Evolutionary conservation across 2,797 vertebrate species (phyloP), one percentile per base, ranked within the genome.

Genomic region (Pangasius djambal): DNA sequence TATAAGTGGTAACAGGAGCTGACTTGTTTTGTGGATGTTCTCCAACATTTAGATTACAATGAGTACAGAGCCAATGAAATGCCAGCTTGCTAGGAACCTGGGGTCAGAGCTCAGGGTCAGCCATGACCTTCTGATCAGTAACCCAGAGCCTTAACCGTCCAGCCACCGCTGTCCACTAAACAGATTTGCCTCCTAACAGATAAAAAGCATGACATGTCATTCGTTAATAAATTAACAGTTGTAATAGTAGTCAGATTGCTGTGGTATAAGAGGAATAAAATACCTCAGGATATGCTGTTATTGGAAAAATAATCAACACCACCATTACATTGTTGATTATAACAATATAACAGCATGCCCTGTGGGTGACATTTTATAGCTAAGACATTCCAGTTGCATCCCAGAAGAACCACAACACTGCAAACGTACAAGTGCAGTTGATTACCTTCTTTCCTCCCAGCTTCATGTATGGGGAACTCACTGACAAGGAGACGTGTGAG

Each of bases 401-500:
- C 48, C 75, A 78, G 28, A 50, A 50, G 25, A 78, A 78, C 78
- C 52, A 20, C n/a, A 20, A 65, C 40, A 4, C n/a, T 67, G 44
- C 44, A 70, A 12, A 50, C 50, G 34, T 48, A 61, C 1, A 13
- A 48, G 15, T 48, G 59, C 16, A 31, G 20, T 37, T 31, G 6
- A 52, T 75, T 31, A 1, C 13, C 13, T 9, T 72, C 28, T 72
- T n/a, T 12, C 50, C 88, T 95, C 92, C n/a, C 95, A 99, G 98
- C 95, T 99, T 99, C 94, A 98, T 99, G 98, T 98, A 98, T 20
- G 98, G 98, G 28, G 98, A 99, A 91, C 96, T 99, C 93, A 99
- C 98, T 0, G 98, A 99, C 92, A 98, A 97, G 92, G 98, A 99
- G 37, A 98, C 95, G 20, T 93, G 94, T 6, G 97, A 97, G 92